Evolutionary conservation across 2,113 vertebrate species (phyloP).

Genomic region (Myrmecobius fasciatus): DNA sequence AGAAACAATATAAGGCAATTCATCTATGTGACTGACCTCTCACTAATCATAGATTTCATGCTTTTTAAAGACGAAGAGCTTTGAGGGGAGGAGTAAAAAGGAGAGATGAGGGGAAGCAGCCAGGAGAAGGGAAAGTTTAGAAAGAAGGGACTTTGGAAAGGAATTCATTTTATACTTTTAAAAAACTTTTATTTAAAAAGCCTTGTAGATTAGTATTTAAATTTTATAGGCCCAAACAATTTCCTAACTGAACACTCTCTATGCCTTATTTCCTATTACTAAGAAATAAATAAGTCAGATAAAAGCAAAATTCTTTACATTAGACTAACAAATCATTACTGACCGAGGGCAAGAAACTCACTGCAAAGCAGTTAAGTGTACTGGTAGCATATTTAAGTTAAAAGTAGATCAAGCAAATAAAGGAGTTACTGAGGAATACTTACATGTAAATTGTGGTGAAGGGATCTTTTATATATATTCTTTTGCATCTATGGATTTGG

Average conservation of each 20-base stretch:
- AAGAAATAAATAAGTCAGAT: not conserved
- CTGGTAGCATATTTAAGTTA: not conserved
- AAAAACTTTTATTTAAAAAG: slow-evolving; percentile 20
- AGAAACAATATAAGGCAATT: slow-evolving; percentile 19
- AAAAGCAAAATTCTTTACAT: slow-evolving; percentile 60
- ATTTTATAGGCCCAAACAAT: slow-evolving; percentile 32
- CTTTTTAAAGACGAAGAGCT: slow-evolving; percentile 25
- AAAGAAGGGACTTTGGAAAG: not conserved
- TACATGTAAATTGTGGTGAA: slow-evolving; percentile 55
- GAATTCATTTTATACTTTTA: not conserved
- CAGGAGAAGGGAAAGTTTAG: not conserved
- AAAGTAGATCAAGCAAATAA: not conserved
- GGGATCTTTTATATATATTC: slow-evolving; percentile 58
- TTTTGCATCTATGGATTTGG: slow-evolving; percentile 40
- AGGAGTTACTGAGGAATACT: slow-evolving; percentile 18
- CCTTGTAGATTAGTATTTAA: not conserved
- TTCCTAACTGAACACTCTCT: not conserved
- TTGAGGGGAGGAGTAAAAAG: not conserved
- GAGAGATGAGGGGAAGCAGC: not conserved
- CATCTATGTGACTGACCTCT: not conserved
- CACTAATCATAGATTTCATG: slow-evolving; percentile 3
- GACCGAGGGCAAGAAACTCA: slow-evolving; percentile 14
- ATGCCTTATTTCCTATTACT: not conserved
- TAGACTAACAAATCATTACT: slow-evolving; percentile 18
- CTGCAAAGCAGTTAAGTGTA: slow-evolving; percentile 13